Evolutionary conservation across 1,140 invertebrate genomes (phyloP).

Genomic region (Ladona fulva): DNA sequence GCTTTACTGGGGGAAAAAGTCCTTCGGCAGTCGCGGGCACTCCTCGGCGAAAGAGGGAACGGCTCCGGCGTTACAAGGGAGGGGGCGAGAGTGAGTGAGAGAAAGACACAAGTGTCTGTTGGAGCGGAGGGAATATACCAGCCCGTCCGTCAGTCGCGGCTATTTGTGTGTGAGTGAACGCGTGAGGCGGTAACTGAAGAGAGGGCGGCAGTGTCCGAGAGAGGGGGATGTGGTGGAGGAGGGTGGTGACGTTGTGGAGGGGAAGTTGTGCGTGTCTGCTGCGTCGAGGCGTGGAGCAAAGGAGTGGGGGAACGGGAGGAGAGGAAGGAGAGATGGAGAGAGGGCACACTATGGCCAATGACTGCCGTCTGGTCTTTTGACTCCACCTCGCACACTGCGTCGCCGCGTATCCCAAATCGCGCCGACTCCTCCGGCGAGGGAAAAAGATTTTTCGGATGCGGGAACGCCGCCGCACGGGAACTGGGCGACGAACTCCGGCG

Average conservation of each 20-base stretch:
- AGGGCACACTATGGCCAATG: slow-evolving; percentile 7
- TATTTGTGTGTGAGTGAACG: slow-evolving; percentile 5
- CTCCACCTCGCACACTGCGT: background rate
- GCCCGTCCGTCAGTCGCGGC: background rate
- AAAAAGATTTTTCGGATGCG: too few relatives aligned
- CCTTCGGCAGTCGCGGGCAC: too few relatives aligned
- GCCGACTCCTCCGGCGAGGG: background rate
- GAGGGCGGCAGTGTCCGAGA: background rate
- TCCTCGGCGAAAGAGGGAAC: background rate
- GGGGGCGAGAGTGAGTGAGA: background rate
- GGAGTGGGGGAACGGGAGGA: background rate
- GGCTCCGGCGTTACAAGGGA: too few relatives aligned
- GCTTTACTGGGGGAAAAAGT: too few relatives aligned
- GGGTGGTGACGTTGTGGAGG: background rate
- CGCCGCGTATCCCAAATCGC: background rate
- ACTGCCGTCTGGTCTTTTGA: background rate
- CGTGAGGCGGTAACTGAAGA: background rate
- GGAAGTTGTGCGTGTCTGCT: background rate
- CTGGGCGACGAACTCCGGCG: too few relatives aligned
- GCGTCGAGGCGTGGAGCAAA: background rate
- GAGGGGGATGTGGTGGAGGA: background rate
- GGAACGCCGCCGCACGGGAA: too few relatives aligned
- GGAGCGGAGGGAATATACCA: background rate
- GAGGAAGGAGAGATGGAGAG: background rate
- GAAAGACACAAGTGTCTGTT: background rate